phyloP scores from a whole-genome alignment of 2,113 vertebrate genomes.

The Micromys minutus region DNA sequence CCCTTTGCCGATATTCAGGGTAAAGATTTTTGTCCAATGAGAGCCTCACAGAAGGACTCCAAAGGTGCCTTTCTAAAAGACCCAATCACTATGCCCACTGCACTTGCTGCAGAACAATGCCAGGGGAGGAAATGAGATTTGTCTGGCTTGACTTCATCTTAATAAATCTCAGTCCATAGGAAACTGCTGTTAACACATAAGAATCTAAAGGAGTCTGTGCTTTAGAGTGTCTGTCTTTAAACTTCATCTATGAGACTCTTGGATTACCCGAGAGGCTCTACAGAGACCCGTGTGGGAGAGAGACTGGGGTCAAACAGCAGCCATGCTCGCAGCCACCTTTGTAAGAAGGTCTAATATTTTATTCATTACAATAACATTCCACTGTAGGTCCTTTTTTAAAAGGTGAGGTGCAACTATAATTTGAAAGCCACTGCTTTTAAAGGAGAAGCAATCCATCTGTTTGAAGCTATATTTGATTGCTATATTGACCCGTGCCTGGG shows the following conservation, averaged over 20 bases:
- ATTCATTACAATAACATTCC: neutral
- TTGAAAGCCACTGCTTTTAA: slow-evolving; percentile 23
- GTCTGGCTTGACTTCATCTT: slow-evolving; percentile 61
- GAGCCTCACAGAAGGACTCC: slow-evolving; percentile 25
- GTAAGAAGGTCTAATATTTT: neutral
- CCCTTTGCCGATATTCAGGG: slow-evolving; percentile 25
- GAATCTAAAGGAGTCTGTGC: neutral
- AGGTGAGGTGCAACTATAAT: neutral
- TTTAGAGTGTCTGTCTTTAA: neutral
- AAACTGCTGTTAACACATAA: slow-evolving; percentile 50
- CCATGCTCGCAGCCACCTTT: neutral
- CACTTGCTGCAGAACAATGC: slow-evolving; percentile 5
- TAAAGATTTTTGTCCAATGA: slow-evolving; percentile 25
- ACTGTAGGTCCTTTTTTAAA: neutral
- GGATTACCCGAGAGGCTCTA: neutral
- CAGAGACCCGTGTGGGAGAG: neutral
- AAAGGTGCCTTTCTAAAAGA: slow-evolving; percentile 41
- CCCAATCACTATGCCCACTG: neutral
- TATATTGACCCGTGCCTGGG: slow-evolving; percentile 51
- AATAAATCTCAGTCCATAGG: slow-evolving; percentile 54
- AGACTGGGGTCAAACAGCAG: neutral
- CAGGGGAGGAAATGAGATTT: slow-evolving; percentile 53
- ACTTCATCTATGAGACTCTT: neutral
- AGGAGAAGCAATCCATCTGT: neutral
- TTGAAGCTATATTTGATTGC: neutral